Evolutionary conservation across 2,888 invertebrate genomes (phyloP), one percentile per base, ranked within the genome.

Genomic region (Siphonodentalium dalli): DNA sequence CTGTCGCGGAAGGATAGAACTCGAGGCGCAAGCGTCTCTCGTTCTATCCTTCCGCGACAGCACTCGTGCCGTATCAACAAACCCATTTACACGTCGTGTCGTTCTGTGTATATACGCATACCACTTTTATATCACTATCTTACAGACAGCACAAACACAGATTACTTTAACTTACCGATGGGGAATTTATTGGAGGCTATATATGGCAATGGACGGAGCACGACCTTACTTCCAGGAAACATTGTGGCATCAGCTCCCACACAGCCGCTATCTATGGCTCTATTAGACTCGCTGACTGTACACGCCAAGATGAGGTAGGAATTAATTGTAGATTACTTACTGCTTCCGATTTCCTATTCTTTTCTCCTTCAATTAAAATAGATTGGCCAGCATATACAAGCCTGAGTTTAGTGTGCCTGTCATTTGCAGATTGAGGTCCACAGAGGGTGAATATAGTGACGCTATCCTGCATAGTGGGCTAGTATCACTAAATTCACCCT

Each of bases 161-260:
- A 95, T 67, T 91, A 88, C 77, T 94, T 92, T 77, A 88, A 91
- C 9, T 87, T 93, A 52, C 95, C 94, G 0, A 94, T 97, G 94
- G 90, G 90, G 3, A 90, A 92, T 7, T 85, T 96, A 33, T 90
- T 93, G 13, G 95, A 96, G 75, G 90, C 91, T 0, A 88, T 93
- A 54, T 87, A 90, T 65, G 82, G 81, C 15, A 77, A 74, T 60
- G 69, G 63, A 45, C 70, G 74, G 62, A 72, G 66, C 54, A 79
- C 77, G 26, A 75, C 75, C 3, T 58, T 75, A 54, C 69, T 83
- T 65, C 82, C 83, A 26, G 81, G 82, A 27, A 78, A 78, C 68
- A 75, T 83, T 28, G 70, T 75, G 20, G 81, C 82, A 1, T 84
- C 83, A 46, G 85, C 89, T 20, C 92, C 93, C 3, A 92, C 92